Evolutionary conservation across 2,113 vertebrate species (phyloP).

Genomic region (crab-eating macaque (Macaca fascicularis)): DNA sequence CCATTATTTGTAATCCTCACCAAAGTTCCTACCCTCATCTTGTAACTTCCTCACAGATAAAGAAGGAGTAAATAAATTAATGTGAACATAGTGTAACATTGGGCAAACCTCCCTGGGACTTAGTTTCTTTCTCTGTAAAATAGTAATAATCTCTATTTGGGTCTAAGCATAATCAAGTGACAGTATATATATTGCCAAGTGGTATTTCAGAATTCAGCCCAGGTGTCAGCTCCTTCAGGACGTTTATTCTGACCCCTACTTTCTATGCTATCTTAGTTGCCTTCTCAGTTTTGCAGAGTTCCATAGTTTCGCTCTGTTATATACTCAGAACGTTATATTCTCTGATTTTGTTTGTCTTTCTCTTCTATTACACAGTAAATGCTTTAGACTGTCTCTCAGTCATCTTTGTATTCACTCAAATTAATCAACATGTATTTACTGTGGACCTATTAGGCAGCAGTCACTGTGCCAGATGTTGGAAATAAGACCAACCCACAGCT

Average conservation of each 20-base stretch:
- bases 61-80: neutral
- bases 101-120: neutral
- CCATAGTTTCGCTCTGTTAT: neutral
- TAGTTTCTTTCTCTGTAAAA: slow-evolving; percentile 17
- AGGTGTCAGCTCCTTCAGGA: neutral
- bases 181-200: neutral
- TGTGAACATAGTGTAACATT: neutral
- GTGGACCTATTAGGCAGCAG: neutral
- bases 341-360: slow-evolving; percentile 35
- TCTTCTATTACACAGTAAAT: neutral
- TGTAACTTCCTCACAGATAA: neutral
- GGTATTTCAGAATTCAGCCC: slow-evolving; percentile 19
- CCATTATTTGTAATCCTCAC: neutral
- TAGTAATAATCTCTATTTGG: neutral
- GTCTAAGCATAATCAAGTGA: slow-evolving; percentile 19
- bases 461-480: neutral
- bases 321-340: neutral
- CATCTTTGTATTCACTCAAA: neutral
- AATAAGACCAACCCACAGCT: neutral
- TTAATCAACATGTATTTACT: neutral
- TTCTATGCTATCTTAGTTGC: neutral
- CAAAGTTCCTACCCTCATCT: neutral
- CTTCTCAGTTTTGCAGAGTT: slow-evolving; percentile 1
- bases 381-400: neutral
- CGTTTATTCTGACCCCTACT: neutral